Percentiles rank a stretch among this genome's conserved stretches.
Conservation (phyloP, 1,140 invertebrate species). For the Aphis gossypii region DNA sequence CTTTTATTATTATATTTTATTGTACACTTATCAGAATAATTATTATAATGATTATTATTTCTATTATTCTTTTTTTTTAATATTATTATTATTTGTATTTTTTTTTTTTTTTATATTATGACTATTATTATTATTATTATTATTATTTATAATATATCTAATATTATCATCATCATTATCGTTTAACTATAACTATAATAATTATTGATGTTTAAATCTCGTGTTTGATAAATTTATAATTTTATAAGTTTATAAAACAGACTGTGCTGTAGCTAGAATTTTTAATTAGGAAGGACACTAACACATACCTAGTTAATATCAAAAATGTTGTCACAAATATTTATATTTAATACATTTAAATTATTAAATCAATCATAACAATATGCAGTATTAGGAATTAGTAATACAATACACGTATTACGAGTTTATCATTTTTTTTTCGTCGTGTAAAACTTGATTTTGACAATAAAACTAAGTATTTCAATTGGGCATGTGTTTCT, state of each 20-base stretch:
- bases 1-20: background rate
- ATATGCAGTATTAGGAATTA: background rate
- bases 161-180: constrained; percentile 13
- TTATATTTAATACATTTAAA: background rate
- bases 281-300: background rate
- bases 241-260: background rate
- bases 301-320: background rate
- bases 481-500: background rate
- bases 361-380: background rate
- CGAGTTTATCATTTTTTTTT: background rate
- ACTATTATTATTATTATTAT: background rate
- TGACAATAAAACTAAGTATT: background rate
- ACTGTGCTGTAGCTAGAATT: background rate
- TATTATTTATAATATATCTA: background rate
- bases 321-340: background rate
- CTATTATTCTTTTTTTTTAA: background rate
- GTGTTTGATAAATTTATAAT: background rate
- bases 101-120: background rate
- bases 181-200: background rate
- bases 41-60: background rate
- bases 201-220: background rate
- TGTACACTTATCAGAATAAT: background rate
- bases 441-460: background rate
- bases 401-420: background rate
- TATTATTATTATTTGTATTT: background rate